A percentile compares a stretch with the other conserved stretches of the same genome.
These are phyloP conservation scores for Tipula unca DNA, from an alignment of 2,888 invertebrate species.

Conservation along the genomic window DNA sequence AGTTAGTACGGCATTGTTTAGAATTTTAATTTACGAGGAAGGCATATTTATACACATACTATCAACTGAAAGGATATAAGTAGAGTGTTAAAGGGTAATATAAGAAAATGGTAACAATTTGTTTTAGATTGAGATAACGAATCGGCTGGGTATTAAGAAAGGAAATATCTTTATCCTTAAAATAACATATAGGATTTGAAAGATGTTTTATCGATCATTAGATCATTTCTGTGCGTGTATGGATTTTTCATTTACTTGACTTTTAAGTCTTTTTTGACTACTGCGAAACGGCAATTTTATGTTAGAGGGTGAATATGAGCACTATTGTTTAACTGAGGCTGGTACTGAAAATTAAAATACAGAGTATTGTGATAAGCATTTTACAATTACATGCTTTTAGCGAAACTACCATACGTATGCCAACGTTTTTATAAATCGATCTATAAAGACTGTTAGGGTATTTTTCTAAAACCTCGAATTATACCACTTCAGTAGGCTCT, in stretches of 20 bases:
- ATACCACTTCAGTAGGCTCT: no score
- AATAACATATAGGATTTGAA: not conserved
- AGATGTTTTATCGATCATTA: not conserved
- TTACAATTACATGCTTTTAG: no score
- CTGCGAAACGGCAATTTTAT: not conserved
- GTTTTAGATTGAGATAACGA: not conserved
- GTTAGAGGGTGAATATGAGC: no score
- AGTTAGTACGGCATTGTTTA: not conserved
- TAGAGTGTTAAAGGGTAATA: not conserved
- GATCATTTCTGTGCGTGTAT: not conserved
- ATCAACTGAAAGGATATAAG: not conserved
- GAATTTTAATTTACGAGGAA: not conserved
- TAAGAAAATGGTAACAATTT: not conserved
- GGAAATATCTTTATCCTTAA: not conserved
- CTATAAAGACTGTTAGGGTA: no score
- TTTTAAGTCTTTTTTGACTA: not conserved
- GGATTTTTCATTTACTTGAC: not conserved
- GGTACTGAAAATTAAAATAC: no score
- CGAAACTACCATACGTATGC: no score
- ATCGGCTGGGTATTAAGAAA: not conserved
- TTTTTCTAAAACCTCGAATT: no score
- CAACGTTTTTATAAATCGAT: no score
- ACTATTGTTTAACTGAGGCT: no score
- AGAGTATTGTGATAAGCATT: no score
- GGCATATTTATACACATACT: not conserved